Evolutionary conservation across 2,113 vertebrate species (phyloP).

Genomic region (Chionodraco myersi): DNA sequence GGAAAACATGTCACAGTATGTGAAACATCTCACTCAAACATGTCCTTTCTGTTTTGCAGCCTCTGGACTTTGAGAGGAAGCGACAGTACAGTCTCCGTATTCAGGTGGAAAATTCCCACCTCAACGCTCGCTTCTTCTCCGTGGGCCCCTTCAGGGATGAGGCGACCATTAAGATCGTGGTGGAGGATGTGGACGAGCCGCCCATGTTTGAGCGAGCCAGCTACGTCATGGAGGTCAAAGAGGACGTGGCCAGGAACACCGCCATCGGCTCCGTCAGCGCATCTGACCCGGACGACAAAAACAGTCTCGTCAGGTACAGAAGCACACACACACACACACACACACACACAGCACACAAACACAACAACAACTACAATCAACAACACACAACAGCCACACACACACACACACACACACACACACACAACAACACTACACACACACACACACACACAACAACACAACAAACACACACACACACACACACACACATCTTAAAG

Average conservation of each 20-base stretch:
- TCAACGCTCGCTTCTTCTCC: slow-evolving; percentile 89
- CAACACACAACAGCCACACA: too few species aligned
- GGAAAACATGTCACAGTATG: background rate
- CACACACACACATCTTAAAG: too few species aligned
- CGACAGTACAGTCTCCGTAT: slow-evolving; percentile 89
- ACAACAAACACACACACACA: too few species aligned
- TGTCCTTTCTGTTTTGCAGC: slow-evolving; percentile 71
- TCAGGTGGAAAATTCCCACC: slow-evolving; percentile 90
- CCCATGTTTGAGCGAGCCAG: slow-evolving; percentile 89
- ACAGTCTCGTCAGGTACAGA: slow-evolving; percentile 89
- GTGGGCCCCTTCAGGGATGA: slow-evolving; percentile 91
- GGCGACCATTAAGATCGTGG: slow-evolving; percentile 88
- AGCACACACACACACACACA: too few species aligned
- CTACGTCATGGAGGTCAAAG: slow-evolving; percentile 92
- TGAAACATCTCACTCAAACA: background rate
- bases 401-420: too few species aligned
- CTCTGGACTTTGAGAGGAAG: slow-evolving; percentile 93
- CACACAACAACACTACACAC: too few species aligned
- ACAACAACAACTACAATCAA: too few species aligned
- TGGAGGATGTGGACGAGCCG: slow-evolving; percentile 95
- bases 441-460: too few species aligned
- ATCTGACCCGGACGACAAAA: slow-evolving; percentile 89
- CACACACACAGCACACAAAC: too few species aligned
- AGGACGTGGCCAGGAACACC: slow-evolving; percentile 86
- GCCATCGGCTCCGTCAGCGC: slow-evolving; percentile 89